Evolutionary conservation across 2,797 vertebrate genomes (phyloP).

Genomic region (Clamator glandarius): DNA sequence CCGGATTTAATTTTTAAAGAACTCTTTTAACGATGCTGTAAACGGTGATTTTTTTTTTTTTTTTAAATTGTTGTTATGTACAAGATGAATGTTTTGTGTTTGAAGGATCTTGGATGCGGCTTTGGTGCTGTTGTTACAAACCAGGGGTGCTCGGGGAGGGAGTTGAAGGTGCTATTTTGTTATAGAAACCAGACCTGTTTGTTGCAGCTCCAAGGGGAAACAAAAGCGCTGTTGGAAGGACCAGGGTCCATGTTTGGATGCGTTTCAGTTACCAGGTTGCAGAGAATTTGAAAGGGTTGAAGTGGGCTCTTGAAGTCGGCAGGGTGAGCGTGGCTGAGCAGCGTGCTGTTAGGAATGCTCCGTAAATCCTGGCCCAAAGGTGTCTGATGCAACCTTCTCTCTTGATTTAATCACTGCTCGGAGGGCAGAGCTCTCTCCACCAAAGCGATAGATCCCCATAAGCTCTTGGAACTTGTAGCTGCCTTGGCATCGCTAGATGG

Average conservation of each 20-base stretch:
- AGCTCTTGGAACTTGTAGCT: background rate
- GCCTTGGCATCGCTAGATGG: background rate
- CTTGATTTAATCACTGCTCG: background rate
- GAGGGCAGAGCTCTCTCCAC: background rate
- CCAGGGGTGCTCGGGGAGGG: fast-evolving
- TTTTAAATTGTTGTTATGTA: too few relatives aligned
- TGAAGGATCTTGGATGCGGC: background rate
- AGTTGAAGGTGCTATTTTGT: too few relatives aligned
- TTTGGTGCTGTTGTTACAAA: background rate
- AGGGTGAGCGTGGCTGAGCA: background rate
- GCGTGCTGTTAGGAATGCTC: background rate
- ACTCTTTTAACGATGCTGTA: background rate
- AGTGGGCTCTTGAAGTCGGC: background rate
- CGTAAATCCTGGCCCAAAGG: background rate
- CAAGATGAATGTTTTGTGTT: background rate
- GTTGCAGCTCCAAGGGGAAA: background rate
- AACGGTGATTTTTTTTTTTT: background rate
- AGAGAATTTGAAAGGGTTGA: background rate
- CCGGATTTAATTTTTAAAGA: background rate
- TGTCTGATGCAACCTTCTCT: background rate
- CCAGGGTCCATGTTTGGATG: background rate
- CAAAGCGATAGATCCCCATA: background rate
- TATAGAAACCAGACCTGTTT: background rate
- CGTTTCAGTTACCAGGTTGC: fast-evolving
- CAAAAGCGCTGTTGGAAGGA: background rate